phyloP scores from a whole-genome alignment of 2,888 invertebrate species.

The Epistrophe eligans region DNA sequence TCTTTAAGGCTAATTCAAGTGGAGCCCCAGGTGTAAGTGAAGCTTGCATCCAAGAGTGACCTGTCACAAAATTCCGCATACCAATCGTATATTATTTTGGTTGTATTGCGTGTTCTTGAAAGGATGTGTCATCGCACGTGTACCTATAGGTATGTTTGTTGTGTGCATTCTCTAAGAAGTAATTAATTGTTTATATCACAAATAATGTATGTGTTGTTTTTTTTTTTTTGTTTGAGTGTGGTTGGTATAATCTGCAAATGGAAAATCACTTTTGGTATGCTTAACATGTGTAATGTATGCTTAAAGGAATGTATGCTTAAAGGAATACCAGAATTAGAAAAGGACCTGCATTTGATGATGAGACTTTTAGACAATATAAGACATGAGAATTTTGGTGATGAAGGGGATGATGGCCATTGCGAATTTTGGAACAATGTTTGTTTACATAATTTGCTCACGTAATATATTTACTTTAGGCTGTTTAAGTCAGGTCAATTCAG shows the following conservation, averaged over 20 bases:
- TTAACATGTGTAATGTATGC: slow-evolving; percentile 39
- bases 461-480: neutral
- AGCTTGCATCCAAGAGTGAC: slow-evolving; percentile 50
- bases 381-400: neutral
- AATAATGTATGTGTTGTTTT: neutral
- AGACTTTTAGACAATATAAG: neutral
- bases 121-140: neutral
- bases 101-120: slow-evolving; percentile 16
- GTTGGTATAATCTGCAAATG: slow-evolving; percentile 55
- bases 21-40: slow-evolving; percentile 61
- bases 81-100: slow-evolving; percentile 14
- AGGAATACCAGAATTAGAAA: slow-evolving; percentile 8
- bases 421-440: neutral
- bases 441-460: slow-evolving; percentile 2
- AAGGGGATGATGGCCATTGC: neutral
- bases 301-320: slow-evolving; percentile 33
- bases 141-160: no score
- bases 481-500: slow-evolving; percentile 27
- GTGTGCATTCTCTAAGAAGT: neutral
- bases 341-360: slow-evolving; percentile 18
- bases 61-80: slow-evolving; percentile 66
- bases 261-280: slow-evolving; percentile 45
- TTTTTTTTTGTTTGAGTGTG: neutral
- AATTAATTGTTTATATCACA: slow-evolving; percentile 36
- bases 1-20: slow-evolving; percentile 42